phyloP scores from a whole-genome alignment of 2,888 invertebrate species.

The Parascotia fuliginaria region DNA sequence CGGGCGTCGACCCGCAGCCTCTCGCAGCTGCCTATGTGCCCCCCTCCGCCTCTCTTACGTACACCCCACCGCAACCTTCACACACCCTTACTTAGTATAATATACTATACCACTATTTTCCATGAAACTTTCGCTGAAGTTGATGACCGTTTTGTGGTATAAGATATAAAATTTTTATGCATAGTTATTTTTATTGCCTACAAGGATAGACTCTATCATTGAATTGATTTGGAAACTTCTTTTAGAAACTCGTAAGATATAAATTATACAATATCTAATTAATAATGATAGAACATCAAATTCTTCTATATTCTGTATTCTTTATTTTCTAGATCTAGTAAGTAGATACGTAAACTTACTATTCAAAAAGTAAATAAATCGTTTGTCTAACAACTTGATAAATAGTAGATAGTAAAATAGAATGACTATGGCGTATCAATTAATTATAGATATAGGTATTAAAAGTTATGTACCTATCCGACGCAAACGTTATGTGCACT shows the following conservation, averaged over 20 bases:
- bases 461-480: conserved; percentile 34
- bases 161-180: neutral
- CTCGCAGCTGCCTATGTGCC: conserved; percentile 65
- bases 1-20: conserved; percentile 82
- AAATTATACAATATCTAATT: too few relatives aligned
- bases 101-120: conserved; percentile 41
- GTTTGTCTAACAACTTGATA: neutral
- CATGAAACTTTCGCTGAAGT: conserved; percentile 26
- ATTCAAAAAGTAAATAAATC: neutral
- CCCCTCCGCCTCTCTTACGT: conserved; percentile 27
- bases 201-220: too few relatives aligned
- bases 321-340: neutral
- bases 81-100: conserved; percentile 38
- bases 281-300: too few relatives aligned
- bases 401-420: conserved; percentile 16
- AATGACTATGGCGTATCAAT: conserved; percentile 35
- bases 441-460: conserved; percentile 25
- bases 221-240: too few relatives aligned
- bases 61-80: conserved; percentile 46
- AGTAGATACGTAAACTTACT: neutral
- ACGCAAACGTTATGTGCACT: conserved; percentile 30
- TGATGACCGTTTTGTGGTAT: neutral
- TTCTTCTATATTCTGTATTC: too few relatives aligned
- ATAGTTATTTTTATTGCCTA: too few relatives aligned
- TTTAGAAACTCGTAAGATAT: too few relatives aligned